phyloP scores from a whole-genome alignment of 2,888 invertebrate species.

The Odontocolon sp. region DNA sequence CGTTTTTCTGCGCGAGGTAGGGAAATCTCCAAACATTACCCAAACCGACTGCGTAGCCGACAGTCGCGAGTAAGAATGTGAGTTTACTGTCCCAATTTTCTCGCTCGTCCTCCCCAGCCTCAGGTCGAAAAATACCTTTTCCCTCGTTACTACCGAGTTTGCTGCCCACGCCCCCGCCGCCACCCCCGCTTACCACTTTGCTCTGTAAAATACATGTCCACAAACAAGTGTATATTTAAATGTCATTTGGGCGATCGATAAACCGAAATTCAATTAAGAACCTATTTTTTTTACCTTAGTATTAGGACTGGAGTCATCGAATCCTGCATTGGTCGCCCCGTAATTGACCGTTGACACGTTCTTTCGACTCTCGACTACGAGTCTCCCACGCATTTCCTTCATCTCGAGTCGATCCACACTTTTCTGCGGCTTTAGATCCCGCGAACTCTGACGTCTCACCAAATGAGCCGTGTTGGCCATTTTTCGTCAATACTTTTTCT shows the following conservation, averaged over 20 bases:
- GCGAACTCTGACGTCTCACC: slow-evolving; percentile 93
- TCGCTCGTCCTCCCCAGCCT: slow-evolving; percentile 88
- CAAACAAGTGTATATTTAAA: not conserved
- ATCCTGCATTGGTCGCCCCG: slow-evolving; percentile 93
- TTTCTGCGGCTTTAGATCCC: slow-evolving; percentile 90
- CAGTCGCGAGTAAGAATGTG: slow-evolving; percentile 95
- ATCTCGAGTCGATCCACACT: slow-evolving; percentile 93
- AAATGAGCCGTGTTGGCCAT: slow-evolving; percentile 97
- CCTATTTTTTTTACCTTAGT: slow-evolving; percentile 78
- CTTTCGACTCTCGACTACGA: slow-evolving; percentile 87
- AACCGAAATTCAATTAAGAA: not conserved
- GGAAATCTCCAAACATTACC: slow-evolving; percentile 98
- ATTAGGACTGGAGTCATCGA: slow-evolving; percentile 85
- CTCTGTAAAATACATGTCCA: slow-evolving; percentile 60
- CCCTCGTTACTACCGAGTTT: slow-evolving; percentile 86
- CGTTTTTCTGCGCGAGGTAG: slow-evolving; percentile 96
- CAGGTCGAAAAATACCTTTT: slow-evolving; percentile 86
- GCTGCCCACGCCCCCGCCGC: slow-evolving; percentile 76
- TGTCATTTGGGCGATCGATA: not conserved
- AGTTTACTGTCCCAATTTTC: slow-evolving; percentile 97
- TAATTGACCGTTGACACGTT: slow-evolving; percentile 85
- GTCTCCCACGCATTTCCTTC: slow-evolving; percentile 91
- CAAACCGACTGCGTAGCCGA: slow-evolving; percentile 96
- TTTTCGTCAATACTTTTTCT: slow-evolving; percentile 67
- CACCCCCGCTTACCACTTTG: slow-evolving; percentile 66